A percentile compares a stretch with the other conserved stretches of the same genome.
phyloP scores from a whole-genome alignment of 2,113 vertebrate species.

The Vulpes vulpes region DNA sequence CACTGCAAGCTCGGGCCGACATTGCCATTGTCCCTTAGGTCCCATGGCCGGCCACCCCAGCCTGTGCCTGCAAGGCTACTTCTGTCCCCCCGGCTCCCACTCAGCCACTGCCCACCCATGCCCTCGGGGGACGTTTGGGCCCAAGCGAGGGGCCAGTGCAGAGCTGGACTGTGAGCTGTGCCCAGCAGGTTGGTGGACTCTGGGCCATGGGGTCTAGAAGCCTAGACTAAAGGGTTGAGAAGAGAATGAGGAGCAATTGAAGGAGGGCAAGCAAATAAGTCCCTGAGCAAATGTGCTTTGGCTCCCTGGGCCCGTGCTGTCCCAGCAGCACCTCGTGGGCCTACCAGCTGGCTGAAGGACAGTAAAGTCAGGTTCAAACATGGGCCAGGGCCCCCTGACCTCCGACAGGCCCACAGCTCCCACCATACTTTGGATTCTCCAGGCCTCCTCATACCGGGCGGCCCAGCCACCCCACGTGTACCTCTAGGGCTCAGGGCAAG shows the following conservation, averaged over 20 bases:
- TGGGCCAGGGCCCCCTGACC: neutral
- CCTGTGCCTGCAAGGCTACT: constrained; percentile 90
- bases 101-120: constrained; percentile 89
- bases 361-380: neutral
- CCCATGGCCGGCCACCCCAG: constrained; percentile 82
- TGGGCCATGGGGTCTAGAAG: neutral
- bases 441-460: neutral
- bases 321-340: too few species aligned
- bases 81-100: constrained; percentile 89
- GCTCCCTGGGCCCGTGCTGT: rapidly evolving
- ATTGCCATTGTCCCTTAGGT: constrained; percentile 73
- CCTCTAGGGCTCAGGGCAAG: neutral
- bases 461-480: rapidly evolving
- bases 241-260: neutral
- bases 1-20: neutral
- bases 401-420: rapidly evolving
- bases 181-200: constrained; percentile 89
- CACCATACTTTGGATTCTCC: neutral
- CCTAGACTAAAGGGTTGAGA: rapidly evolving
- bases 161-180: constrained; percentile 90
- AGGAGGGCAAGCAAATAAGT: rapidly evolving
- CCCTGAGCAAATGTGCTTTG: neutral
- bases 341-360: too few species aligned
- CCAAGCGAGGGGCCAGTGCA: constrained; percentile 84
- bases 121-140: constrained; percentile 91